Base-by-base conservation (phyloP, 2,888 invertebrate species). In the Callimorpha dominula region DNA sequence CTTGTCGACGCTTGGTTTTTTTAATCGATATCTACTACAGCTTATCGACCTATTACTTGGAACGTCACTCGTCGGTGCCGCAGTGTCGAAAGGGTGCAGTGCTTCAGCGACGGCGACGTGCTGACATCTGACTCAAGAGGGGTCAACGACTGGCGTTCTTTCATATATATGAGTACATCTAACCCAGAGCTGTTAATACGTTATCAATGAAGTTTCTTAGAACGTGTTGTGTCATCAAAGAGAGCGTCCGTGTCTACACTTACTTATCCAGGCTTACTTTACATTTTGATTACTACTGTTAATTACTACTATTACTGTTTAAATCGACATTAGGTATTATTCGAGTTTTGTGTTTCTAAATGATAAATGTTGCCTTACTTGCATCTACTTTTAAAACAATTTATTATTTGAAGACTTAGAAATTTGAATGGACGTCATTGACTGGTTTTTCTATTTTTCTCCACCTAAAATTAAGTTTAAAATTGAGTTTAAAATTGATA, bases 41-140 rank as follows among this genome's bases (percentile, higher is more conserved):
- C 8, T 43, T 71, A 72, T 65, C 73, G 65, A 68, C 12, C 73
- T 65, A 68, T 67, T 64, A 40, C 66, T 63, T 71, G 65, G 31
- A 70, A 71, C 93, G 85, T 85, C 91, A 82, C 93, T 94, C 87
- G 40, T 74, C 78, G 90, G 89, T 91, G 91, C 92, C 92, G 91
- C 94, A 92, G 90, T 93, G 93, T 94, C 93, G 94, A 94, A 93
- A 94, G 94, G 93, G 94, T 92, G 94, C 92, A 91, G 92, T 90
- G 89, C 92, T 93, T 92, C 90, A 92, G 90, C 84, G 83, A 82
- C 86, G 86, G 86, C 90, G 88, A 85, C 87, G 88, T 85, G 90
- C 92, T 92, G 94, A 91, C 92, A 92, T 91, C 91, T 90, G 91
- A 94, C 91, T 93, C 88, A 82, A 90, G 93, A 86, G 88, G 88